Evolutionary conservation across 1,140 invertebrate genomes (phyloP).

Genomic region (Megathymus violae): DNA sequence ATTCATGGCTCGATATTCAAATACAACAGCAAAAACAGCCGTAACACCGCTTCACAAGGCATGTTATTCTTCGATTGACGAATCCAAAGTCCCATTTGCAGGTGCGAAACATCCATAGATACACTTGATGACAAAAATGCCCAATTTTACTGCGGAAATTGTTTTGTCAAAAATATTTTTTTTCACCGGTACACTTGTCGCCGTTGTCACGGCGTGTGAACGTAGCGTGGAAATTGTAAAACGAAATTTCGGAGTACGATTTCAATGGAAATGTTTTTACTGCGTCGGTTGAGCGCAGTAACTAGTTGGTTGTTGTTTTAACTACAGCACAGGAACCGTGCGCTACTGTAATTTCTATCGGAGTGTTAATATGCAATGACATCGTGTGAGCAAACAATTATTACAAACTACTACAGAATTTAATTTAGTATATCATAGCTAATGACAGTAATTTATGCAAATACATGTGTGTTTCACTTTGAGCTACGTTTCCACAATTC

Average conservation of each 20-base stretch:
- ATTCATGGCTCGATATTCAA: conserved; percentile 19
- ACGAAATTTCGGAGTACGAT: conserved; percentile 31
- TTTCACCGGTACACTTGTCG: conserved; percentile 29
- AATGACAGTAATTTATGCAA: neutral
- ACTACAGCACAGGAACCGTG: conserved; percentile 5
- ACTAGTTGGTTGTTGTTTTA: conserved; percentile 19
- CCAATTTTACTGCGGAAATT: conserved; percentile 33
- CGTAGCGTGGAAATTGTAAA: conserved; percentile 27
- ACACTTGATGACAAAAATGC: conserved; percentile 30
- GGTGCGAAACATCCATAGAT: conserved; percentile 31
- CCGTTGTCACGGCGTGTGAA: conserved; percentile 28
- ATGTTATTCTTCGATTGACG: neutral
- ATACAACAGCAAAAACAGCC: conserved; percentile 1
- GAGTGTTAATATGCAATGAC: conserved; percentile 8
- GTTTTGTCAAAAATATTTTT: conserved; percentile 36
- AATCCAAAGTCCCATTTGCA: conserved; percentile 6
- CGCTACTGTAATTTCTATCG: conserved; percentile 3
- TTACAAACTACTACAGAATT: neutral
- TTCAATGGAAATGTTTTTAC: conserved; percentile 35
- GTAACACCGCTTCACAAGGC: neutral
- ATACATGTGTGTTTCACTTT: neutral
- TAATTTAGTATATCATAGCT: conserved; percentile 2
- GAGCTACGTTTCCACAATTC: neutral
- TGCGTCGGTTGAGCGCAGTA: conserved; percentile 13
- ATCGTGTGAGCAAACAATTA: conserved; percentile 7